phyloP scores from a whole-genome alignment of 2,888 invertebrate genomes.

The Diarsia brunnea region DNA sequence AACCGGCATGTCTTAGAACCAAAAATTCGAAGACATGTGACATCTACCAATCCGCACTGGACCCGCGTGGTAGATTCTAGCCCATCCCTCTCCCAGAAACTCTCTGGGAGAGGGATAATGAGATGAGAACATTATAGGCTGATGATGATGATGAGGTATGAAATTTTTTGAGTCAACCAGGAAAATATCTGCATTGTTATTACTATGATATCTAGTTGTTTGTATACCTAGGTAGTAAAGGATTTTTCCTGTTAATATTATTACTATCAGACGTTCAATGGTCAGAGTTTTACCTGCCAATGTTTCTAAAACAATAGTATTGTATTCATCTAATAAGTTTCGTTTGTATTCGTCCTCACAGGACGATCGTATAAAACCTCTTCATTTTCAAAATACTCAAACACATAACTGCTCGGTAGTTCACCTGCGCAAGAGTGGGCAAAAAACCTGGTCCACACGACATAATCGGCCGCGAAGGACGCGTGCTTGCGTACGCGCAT shows the following conservation, averaged over 20 bases:
- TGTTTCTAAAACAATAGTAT: conserved; percentile 11
- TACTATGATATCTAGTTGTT: background rate
- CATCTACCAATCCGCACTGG: no score
- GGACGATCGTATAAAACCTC: conserved; percentile 13
- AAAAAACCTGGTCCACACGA: conserved; percentile 78
- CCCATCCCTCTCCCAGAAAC: no score
- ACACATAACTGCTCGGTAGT: conserved; percentile 76
- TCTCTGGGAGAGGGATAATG: no score
- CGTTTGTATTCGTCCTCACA: background rate
- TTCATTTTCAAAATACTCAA: conserved; percentile 51
- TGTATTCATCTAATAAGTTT: background rate
- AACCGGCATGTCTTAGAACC: no score
- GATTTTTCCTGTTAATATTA: background rate
- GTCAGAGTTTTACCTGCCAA: background rate
- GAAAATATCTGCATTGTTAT: conserved; percentile 6
- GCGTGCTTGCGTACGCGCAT: conserved; percentile 86
- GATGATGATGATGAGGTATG: no score
- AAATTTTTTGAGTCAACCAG: conserved; percentile 14
- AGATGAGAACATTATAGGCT: no score
- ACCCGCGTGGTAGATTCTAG: no score
- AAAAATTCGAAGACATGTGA: no score
- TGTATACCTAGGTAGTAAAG: background rate
- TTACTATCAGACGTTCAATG: background rate
- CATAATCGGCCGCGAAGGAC: conserved; percentile 86
- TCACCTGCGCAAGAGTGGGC: conserved; percentile 75